These are phyloP conservation scores for Cuniculus paca DNA, from an alignment of 2,797 vertebrate species.

Conservation along the genomic window DNA sequence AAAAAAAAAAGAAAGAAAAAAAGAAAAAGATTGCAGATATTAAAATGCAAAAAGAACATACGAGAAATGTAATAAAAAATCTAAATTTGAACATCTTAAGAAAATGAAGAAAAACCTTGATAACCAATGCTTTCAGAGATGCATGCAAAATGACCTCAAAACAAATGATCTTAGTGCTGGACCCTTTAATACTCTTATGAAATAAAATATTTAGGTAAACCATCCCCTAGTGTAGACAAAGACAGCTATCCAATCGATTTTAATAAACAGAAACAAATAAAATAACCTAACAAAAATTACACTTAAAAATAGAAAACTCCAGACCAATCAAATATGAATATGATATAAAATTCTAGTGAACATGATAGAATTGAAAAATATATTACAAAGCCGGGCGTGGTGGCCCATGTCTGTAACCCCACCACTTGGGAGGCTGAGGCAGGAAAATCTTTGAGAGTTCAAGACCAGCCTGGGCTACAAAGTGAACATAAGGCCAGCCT, in stretches of 20 bases:
- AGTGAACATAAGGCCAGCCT: too few species aligned
- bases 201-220: constrained; percentile 15
- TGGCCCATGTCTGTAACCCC: too few species aligned
- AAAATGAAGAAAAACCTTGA: constrained; percentile 25
- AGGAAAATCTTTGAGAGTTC: too few species aligned
- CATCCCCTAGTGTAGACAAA: not conserved
- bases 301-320: constrained; percentile 9
- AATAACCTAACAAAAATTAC: constrained; percentile 1
- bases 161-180: not conserved
- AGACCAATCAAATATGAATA: not conserved
- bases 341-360: constrained; percentile 36
- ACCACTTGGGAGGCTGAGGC: too few species aligned
- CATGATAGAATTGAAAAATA: not conserved
- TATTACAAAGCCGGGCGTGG: too few species aligned
- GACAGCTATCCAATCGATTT: not conserved
- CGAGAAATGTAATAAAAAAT: not conserved
- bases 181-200: not conserved
- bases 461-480: too few species aligned
- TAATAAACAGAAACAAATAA: not conserved
- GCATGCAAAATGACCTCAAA: constrained; percentile 22
- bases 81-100: constrained; percentile 32
- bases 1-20: too few species aligned
- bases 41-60: constrained; percentile 31
- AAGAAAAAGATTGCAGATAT: not conserved
- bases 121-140: constrained; percentile 45